Base-by-base conservation (phyloP, 2,888 invertebrate species). In the Schizaphis graminum region DNA sequence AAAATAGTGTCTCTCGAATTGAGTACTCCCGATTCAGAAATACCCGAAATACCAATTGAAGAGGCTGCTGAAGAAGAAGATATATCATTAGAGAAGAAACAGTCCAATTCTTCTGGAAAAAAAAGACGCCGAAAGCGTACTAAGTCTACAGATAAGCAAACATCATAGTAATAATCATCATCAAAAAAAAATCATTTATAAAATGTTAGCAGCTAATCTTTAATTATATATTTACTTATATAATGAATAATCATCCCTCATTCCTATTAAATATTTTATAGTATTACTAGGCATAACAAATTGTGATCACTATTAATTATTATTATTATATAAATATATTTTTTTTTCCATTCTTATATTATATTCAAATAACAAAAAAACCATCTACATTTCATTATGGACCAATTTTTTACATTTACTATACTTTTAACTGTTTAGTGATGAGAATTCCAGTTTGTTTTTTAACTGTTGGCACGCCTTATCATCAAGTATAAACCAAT, bases 1-100 rank as follows among this genome's bases (percentile, higher is more conserved):
- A 98, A 98, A 96, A 98, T 98, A 95, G 98, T 98, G 96, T 98
- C 98, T 94, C 96, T 98, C 96, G 98, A 98, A 96, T 96, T 98
- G 28, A 94, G 94, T 91, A 94, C 94, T 49, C 94, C 94, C 13
- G 94, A 94, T 87, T n/a, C 86, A 28, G 90, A 94, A 94, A 47
- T 89, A 5, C 90, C 93, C 7, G 89, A 93, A n/a, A 85, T 28
- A 24, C 77, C 85, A 86, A 53, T 44, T 87, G 90, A 86, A 86
- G 90, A 87, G 26, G 21, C 35, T 24, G 47, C 21, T 7, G 89
- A 89, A 53, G 85, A 89, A 16, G 93, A 85, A 91, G 94, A 91
- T 49, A n/a, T 44, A 21, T 35, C 49, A 11, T 44, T 44, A 24
- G 91, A 94, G 10, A 94, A 94, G 41, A 94, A 91, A 94, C 89